phyloP scores from a whole-genome alignment of 2,113 vertebrate genomes.

The Pseudorasbora parva region DNA sequence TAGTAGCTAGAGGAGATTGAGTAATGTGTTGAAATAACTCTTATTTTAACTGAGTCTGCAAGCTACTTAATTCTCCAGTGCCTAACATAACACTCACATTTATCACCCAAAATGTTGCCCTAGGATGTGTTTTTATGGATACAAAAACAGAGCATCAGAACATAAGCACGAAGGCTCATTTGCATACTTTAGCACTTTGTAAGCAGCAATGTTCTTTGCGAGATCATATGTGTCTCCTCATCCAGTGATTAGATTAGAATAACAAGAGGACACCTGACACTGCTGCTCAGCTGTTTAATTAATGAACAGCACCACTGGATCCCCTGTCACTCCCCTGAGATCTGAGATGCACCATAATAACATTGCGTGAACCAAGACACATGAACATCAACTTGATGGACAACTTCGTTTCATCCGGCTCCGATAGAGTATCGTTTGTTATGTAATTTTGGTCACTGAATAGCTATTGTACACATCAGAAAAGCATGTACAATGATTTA shows the following conservation, averaged over 20 bases:
- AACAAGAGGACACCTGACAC: constrained; percentile 65
- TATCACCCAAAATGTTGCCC: not conserved
- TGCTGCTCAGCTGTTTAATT: constrained; percentile 65
- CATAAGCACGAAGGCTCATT: not conserved
- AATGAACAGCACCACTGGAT: constrained; percentile 67
- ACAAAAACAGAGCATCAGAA: not conserved
- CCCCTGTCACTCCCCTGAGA: constrained; percentile 65
- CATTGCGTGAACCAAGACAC: constrained; percentile 2
- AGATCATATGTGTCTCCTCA: constrained; percentile 26
- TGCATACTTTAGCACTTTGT: not conserved
- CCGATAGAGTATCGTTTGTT: constrained; percentile 14
- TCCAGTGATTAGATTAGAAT: constrained; percentile 61
- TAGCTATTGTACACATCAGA: not conserved
- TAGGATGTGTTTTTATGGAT: not conserved
- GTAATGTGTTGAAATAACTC: not conserved
- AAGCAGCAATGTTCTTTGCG: not conserved
- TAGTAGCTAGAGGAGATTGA: not conserved
- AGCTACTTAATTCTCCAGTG: not conserved
- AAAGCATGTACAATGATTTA: constrained; percentile 27
- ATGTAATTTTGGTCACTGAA: constrained; percentile 24
- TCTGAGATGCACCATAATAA: constrained; percentile 64
- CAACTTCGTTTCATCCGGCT: not conserved
- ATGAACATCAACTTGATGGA: not conserved
- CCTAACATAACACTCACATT: not conserved
- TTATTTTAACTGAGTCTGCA: not conserved